Conservation (phyloP, 2,888 invertebrate genomes). For the Candidula unifasciata region DNA sequence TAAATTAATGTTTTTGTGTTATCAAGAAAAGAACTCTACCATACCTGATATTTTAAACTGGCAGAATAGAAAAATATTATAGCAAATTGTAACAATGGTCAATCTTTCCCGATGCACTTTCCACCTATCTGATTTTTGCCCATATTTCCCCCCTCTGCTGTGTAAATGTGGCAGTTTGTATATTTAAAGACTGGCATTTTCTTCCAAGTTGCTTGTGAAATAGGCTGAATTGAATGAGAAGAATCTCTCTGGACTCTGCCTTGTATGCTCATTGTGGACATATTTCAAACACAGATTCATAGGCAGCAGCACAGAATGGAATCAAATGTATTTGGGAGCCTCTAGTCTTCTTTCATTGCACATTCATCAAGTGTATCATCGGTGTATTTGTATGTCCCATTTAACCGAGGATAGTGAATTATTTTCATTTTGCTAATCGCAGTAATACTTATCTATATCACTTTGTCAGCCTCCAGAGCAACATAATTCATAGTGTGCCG, state of each 20-base stretch:
- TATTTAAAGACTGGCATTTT: neutral
- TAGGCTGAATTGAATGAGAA: neutral
- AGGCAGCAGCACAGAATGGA: slow-evolving; percentile 25
- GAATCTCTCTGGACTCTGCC: slow-evolving; percentile 4
- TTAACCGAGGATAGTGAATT: too few relatives aligned
- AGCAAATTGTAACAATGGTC: neutral
- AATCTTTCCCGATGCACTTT: neutral
- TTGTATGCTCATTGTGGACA: neutral
- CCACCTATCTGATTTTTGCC: neutral
- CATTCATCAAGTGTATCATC: slow-evolving; percentile 2
- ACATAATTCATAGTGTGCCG: neutral
- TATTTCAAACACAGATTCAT: neutral
- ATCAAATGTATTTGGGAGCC: neutral
- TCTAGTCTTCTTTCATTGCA: slow-evolving; percentile 36
- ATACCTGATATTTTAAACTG: neutral
- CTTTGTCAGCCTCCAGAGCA: neutral
- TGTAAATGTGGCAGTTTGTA: slow-evolving; percentile 9
- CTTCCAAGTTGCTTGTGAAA: neutral
- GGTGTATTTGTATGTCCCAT: too few relatives aligned
- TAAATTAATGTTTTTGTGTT: neutral
- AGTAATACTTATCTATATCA: too few relatives aligned
- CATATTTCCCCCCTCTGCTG: neutral
- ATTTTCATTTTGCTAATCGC: too few relatives aligned
- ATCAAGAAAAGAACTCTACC: neutral
- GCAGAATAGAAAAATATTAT: neutral